phyloP scores from a whole-genome alignment of 2,888 invertebrate genomes.

The Plebejus melissa region DNA sequence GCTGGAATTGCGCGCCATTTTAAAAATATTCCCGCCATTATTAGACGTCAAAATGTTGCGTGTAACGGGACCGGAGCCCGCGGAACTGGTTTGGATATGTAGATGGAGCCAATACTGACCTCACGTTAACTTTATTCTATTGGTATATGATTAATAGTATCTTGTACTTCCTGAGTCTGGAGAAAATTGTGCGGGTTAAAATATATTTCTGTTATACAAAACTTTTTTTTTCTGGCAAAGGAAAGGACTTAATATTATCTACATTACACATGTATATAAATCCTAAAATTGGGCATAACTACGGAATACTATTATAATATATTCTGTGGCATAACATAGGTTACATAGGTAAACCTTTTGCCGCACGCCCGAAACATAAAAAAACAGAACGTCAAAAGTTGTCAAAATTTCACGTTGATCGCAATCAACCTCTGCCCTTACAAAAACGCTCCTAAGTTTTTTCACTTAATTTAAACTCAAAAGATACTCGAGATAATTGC shows the following conservation, averaged over 20 bases:
- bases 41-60: conserved; percentile 72
- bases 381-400: conserved; percentile 14
- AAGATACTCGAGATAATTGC: conserved; percentile 78
- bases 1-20: conserved; percentile 10
- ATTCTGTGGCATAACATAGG: no score
- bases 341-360: not conserved
- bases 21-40: conserved; percentile 39
- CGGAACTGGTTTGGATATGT: conserved; percentile 65
- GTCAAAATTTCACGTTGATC: conserved; percentile 29
- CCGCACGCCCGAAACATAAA: not conserved
- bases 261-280: not conserved
- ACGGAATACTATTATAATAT: no score
- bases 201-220: not conserved
- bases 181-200: not conserved
- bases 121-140: conserved; percentile 56
- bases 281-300: not conserved
- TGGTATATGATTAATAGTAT: conserved; percentile 25
- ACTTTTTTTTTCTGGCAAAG: not conserved
- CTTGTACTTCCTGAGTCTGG: conserved; percentile 20
- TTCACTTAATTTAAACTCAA: conserved; percentile 79
- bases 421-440: conserved; percentile 39
- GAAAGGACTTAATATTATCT: not conserved
- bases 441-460: conserved; percentile 55
- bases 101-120: conserved; percentile 60
- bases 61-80: conserved; percentile 64